Conservation (phyloP, 1,140 invertebrate species). For the Aphis craccivora region DNA sequence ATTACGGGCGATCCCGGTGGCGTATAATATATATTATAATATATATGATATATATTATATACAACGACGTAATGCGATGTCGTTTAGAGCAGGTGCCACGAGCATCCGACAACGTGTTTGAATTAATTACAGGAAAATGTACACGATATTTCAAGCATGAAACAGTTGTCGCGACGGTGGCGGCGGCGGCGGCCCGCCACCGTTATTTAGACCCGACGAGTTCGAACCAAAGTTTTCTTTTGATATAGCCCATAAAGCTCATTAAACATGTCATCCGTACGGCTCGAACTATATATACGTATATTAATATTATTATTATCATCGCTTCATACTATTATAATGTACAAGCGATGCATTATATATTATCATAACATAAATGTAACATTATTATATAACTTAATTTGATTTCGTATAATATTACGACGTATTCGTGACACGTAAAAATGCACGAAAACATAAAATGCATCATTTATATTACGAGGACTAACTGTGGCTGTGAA, state of each 20-base stretch:
- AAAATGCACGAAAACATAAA: no score
- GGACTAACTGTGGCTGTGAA: no score
- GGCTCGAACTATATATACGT: not conserved
- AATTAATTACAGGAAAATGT: slow-evolving; percentile 36
- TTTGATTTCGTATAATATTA: no score
- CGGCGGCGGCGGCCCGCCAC: no score
- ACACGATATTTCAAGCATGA: not conserved
- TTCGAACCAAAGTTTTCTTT: slow-evolving; percentile 3
- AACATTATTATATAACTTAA: no score
- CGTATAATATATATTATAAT: not conserved
- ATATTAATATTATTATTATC: not conserved
- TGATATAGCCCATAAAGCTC: not conserved
- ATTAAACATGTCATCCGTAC: not conserved
- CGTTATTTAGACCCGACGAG: not conserved
- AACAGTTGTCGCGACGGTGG: not conserved
- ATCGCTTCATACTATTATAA: not conserved
- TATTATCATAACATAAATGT: no score
- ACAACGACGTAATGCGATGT: not conserved
- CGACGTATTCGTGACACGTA: no score
- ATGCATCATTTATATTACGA: no score
- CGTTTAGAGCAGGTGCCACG: not conserved
- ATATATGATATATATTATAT: not conserved
- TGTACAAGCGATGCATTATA: not conserved
- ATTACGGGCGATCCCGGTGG: not conserved
- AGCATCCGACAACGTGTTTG: not conserved